Evolutionary conservation across 2,888 invertebrate genomes (phyloP).

Genomic region (Imbricaverruca yamaguchii): DNA sequence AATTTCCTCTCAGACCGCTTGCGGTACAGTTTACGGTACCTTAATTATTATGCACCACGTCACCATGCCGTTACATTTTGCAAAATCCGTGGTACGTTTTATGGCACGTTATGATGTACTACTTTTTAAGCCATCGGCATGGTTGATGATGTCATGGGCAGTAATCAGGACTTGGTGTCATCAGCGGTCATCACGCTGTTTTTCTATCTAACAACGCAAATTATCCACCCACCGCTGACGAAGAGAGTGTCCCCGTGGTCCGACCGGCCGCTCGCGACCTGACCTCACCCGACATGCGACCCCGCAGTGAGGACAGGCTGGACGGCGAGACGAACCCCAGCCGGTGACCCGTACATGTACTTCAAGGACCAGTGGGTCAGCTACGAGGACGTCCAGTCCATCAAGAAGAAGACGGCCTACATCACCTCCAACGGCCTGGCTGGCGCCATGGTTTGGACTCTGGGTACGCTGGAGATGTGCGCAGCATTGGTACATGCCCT

Average conservation of each 20-base stretch:
- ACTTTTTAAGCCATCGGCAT: neutral
- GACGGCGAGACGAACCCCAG: slow-evolving; percentile 35
- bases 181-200: neutral
- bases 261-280: too few species aligned
- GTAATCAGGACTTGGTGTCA: slow-evolving; percentile 32
- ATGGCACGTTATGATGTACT: too few species aligned
- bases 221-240: too few species aligned
- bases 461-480: slow-evolving; percentile 38
- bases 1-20: too few species aligned
- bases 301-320: slow-evolving; percentile 31
- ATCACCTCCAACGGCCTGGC: slow-evolving; percentile 63
- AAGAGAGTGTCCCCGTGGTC: too few species aligned
- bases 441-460: slow-evolving; percentile 78
- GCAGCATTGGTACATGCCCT: too few species aligned
- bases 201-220: too few species aligned
- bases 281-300: too few species aligned
- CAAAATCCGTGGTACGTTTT: too few species aligned
- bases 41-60: too few species aligned
- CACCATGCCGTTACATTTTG: too few species aligned
- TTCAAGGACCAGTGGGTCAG: slow-evolving; percentile 83
- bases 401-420: slow-evolving; percentile 49
- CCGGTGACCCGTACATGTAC: slow-evolving; percentile 64
- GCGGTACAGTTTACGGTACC: too few species aligned
- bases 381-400: slow-evolving; percentile 68
- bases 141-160: neutral